These are phyloP conservation scores for Falco rusticolus DNA, from an alignment of 2,797 vertebrate genomes.

Conservation along the genomic window DNA sequence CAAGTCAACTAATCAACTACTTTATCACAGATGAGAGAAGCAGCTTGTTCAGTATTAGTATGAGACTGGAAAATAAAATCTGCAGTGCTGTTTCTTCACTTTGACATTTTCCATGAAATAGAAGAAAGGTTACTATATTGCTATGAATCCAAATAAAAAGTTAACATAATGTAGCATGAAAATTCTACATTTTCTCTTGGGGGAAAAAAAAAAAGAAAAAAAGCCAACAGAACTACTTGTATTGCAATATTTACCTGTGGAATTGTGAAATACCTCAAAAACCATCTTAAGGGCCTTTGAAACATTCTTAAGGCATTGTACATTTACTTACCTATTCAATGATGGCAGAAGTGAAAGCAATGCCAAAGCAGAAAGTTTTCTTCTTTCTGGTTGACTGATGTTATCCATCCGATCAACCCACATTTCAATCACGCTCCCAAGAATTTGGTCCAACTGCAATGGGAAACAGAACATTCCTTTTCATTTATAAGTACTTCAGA, in stretches of 20 bases:
- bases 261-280: background rate
- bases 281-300: background rate
- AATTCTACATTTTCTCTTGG: background rate
- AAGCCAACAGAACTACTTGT: background rate
- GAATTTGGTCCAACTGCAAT: slow-evolving; percentile 87
- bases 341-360: slow-evolving; percentile 94
- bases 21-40: background rate
- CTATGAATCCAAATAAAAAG: background rate
- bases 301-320: background rate
- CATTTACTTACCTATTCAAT: slow-evolving; percentile 84
- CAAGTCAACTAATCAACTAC: background rate
- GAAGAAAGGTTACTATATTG: background rate
- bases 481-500: background rate
- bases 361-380: slow-evolving; percentile 94
- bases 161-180: background rate
- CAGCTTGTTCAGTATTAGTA: background rate
- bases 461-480: background rate
- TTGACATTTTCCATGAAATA: background rate
- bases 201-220: background rate
- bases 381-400: slow-evolving; percentile 97
- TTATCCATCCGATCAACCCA: slow-evolving; percentile 99
- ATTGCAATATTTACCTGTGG: background rate
- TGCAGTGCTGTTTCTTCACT: background rate
- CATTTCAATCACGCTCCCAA: slow-evolving; percentile 95
- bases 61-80: background rate